Evolutionary conservation across 2,113 vertebrate genomes (phyloP).

Genomic region (Calypte anna): DNA sequence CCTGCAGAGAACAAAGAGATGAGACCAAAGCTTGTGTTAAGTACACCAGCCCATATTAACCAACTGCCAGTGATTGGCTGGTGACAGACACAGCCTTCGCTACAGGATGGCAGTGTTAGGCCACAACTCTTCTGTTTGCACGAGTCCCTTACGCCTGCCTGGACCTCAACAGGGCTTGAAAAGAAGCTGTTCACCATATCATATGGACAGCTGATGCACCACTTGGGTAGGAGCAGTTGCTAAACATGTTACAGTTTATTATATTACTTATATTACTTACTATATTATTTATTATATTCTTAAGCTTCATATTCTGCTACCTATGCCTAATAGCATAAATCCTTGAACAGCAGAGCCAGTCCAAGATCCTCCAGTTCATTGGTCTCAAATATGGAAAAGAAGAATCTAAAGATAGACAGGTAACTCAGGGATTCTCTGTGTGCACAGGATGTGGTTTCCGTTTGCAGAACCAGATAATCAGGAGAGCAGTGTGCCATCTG

Average conservation of each 20-base stretch:
- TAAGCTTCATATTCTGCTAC: neutral
- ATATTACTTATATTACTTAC: too few relatives aligned
- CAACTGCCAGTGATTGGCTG: neutral
- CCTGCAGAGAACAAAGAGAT: neutral
- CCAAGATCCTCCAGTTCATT: neutral
- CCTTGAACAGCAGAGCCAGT: neutral
- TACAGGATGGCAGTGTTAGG: neutral
- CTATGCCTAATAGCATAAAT: neutral
- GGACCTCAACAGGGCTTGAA: neutral
- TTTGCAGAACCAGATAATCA: constrained; percentile 30
- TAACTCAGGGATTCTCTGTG: constrained; percentile 54
- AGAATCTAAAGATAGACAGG: neutral
- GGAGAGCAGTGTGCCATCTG: neutral
- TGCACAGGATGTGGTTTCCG: neutral
- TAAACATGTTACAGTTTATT: neutral
- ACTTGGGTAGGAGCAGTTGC: neutral
- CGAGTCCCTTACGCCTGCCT: neutral
- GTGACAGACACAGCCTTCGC: neutral
- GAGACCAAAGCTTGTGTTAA: neutral
- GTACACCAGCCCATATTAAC: neutral
- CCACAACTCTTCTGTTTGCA: neutral
- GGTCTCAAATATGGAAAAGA: neutral
- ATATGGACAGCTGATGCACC: neutral
- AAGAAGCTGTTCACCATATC: neutral
- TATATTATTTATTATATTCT: neutral